phyloP scores from a whole-genome alignment of 2,888 invertebrate genomes.

The Plemyria rubiginata region DNA sequence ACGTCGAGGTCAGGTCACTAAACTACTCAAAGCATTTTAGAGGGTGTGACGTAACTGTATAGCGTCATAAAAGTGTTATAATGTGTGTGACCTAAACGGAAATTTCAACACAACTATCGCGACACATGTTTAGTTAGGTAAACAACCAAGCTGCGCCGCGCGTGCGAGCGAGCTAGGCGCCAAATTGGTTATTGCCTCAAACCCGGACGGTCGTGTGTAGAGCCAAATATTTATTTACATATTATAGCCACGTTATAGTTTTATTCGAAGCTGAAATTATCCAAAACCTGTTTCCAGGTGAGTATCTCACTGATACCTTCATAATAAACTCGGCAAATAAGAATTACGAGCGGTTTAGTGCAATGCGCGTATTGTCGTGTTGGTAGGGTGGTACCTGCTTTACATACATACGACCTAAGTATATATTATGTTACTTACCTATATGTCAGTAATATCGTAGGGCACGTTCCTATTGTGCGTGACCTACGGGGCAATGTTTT shows the following conservation, averaged over 20 bases:
- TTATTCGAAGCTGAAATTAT: neutral
- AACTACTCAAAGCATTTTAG: neutral
- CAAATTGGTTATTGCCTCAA: conserved; percentile 19
- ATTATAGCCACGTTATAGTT: neutral
- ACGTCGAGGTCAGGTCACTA: too few relatives aligned
- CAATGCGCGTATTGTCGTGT: too few relatives aligned
- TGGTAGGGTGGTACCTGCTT: too few relatives aligned
- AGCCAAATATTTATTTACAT: conserved; percentile 7
- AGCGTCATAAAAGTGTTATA: conserved; percentile 20
- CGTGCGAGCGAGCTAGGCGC: conserved; percentile 5
- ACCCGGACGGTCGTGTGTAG: conserved; percentile 20
- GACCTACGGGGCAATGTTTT: too few relatives aligned
- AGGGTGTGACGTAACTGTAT: conserved; percentile 19
- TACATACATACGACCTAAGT: too few relatives aligned
- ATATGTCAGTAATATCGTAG: too few relatives aligned
- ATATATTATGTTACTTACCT: too few relatives aligned
- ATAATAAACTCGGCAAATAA: too few relatives aligned
- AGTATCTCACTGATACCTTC: conserved; percentile 1
- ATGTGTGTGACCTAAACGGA: conserved; percentile 25
- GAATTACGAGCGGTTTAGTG: too few relatives aligned
- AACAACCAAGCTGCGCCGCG: conserved; percentile 24
- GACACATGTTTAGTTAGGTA: conserved; percentile 20
- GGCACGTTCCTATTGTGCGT: too few relatives aligned
- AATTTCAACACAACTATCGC: conserved; percentile 23
- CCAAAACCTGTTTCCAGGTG: conserved; percentile 12